Evolutionary conservation across 2,888 invertebrate genomes (phyloP).

Genomic region (Odontocerum albicorne): DNA sequence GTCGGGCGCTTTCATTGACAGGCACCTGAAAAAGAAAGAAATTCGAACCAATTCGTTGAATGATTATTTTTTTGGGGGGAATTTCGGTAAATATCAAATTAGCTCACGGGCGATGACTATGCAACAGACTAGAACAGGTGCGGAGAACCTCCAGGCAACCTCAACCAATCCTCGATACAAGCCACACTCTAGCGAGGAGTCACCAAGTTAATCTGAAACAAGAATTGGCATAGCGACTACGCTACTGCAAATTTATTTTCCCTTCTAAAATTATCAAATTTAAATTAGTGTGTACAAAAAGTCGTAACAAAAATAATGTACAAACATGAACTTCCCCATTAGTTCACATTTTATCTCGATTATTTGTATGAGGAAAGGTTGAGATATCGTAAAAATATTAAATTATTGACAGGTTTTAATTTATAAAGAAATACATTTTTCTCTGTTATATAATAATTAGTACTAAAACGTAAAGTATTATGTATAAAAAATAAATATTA

Average conservation of each 20-base stretch:
- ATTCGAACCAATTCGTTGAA: slow-evolving; percentile 66
- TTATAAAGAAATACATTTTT: background rate
- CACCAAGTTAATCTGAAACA: no score
- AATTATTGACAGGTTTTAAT: background rate
- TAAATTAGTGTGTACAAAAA: no score
- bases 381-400: background rate
- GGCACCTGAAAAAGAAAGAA: slow-evolving; percentile 73
- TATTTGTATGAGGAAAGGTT: background rate
- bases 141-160: background rate
- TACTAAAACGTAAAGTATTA: no score
- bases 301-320: no score
- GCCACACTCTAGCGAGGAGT: no score
- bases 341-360: background rate
- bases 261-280: no score
- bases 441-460: no score
- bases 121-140: background rate
- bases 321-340: background rate
- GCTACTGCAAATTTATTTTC: no score
- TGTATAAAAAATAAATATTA: no score
- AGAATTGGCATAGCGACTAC: no score
- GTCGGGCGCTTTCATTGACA: slow-evolving; percentile 75
- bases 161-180: background rate
- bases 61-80: slow-evolving; percentile 50
- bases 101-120: background rate
- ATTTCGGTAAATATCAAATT: slow-evolving; percentile 9